These are phyloP conservation scores for Xanthia icteritia DNA, from an alignment of 2,888 invertebrate genomes.

Conservation along the genomic window DNA sequence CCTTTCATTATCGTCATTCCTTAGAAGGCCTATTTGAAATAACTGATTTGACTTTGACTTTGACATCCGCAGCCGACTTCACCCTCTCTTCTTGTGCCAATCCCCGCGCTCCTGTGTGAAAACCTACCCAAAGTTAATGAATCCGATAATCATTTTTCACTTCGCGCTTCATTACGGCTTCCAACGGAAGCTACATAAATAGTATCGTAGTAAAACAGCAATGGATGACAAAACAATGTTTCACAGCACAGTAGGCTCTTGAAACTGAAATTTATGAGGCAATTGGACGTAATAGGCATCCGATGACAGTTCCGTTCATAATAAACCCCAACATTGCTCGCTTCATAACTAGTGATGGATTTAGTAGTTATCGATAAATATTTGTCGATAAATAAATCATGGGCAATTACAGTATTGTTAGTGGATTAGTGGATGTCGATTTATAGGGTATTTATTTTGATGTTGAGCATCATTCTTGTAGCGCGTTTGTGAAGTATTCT, in stretches of 20 bases:
- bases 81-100: background rate
- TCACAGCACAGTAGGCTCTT: conserved; percentile 65
- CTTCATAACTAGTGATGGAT: conserved; percentile 68
- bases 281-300: conserved; percentile 76
- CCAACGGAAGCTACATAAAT: conserved; percentile 37
- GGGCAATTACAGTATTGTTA: conserved; percentile 25
- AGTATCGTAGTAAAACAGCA: conserved; percentile 49
- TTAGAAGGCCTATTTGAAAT: no score
- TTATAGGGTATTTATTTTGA: conserved; percentile 19
- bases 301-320: conserved; percentile 78
- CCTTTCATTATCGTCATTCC: background rate
- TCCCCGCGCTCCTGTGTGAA: background rate
- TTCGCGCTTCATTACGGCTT: conserved; percentile 46
- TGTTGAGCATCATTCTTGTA: conserved; percentile 5
- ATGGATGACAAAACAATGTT: conserved; percentile 59
- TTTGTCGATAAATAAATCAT: conserved; percentile 52
- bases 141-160: conserved; percentile 37
- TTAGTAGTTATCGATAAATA: conserved; percentile 62
- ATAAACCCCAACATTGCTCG: conserved; percentile 73
- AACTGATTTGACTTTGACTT: no score
- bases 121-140: conserved; percentile 26
- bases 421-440: background rate
- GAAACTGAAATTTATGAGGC: conserved; percentile 75
- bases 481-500: background rate
- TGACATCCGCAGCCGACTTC: background rate